Percentiles rank a stretch among this genome's conserved stretches.
phyloP scores from a whole-genome alignment of 2,888 invertebrate species.

The Drosophila basisetae region DNA sequence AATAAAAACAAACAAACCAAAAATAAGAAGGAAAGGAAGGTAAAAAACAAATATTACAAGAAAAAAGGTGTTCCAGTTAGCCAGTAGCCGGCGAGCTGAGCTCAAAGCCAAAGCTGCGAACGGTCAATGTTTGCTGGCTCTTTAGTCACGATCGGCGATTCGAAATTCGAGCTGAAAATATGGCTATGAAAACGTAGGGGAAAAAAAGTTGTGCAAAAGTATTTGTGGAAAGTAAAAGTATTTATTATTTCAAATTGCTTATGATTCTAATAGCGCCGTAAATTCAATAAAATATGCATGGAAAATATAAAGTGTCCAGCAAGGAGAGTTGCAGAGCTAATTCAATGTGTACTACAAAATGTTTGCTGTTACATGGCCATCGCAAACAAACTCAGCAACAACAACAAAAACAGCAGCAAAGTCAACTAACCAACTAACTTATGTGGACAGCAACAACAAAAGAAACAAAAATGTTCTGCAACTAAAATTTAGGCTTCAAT shows the following conservation, averaged over 20 bases:
- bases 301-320: conserved; percentile 22
- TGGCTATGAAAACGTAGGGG: conserved; percentile 6
- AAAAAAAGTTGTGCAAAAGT: background rate
- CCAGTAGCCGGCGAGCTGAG: conserved; percentile 59
- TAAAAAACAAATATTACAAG: conserved; percentile 53
- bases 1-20: conserved; percentile 16
- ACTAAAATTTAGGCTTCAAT: conserved; percentile 69
- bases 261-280: background rate
- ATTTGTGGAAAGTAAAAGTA: conserved; percentile 4
- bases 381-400: conserved; percentile 48
- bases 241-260: conserved; percentile 4
- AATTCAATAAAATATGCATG: conserved; percentile 27
- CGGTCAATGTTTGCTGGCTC: conserved; percentile 53
- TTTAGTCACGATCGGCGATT: conserved; percentile 43
- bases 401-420: conserved; percentile 29
- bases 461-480: conserved; percentile 59
- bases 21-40: conserved; percentile 29
- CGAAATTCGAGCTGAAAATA: conserved; percentile 20
- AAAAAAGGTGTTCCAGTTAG: conserved; percentile 51
- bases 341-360: conserved; percentile 69
- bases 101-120: conserved; percentile 34
- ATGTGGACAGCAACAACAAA: conserved; percentile 42
- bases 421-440: conserved; percentile 42
- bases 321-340: conserved; percentile 5
- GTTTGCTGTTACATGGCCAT: conserved; percentile 67